A percentile compares a stretch with the other conserved stretches of the same genome.
Conservation (phyloP, 2,113 vertebrate species). For the Phylloscopus whistleri region DNA sequence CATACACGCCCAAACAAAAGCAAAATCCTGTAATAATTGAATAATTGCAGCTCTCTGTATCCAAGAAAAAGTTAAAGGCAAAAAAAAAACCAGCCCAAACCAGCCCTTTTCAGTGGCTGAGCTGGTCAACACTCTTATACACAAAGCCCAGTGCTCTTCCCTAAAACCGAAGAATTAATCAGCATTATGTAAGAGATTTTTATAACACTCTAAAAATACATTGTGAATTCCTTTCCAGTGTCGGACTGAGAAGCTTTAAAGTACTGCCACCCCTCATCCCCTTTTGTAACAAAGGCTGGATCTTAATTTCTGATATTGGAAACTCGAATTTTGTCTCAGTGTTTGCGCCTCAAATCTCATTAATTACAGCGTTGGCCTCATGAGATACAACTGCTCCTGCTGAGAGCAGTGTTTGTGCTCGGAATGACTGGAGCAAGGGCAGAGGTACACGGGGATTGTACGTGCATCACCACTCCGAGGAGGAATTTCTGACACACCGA, state of each 20-base stretch:
- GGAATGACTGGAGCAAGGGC: constrained; percentile 56
- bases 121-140: constrained; percentile 21
- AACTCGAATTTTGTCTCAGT: constrained; percentile 54
- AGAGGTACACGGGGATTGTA: not conserved
- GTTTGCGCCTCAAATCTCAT: constrained; percentile 63
- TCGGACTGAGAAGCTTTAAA: constrained; percentile 53
- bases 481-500: not conserved
- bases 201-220: constrained; percentile 62
- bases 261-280: constrained; percentile 12
- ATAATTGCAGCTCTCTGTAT: constrained; percentile 36
- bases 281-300: constrained; percentile 39
- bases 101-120: constrained; percentile 39
- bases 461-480: not conserved
- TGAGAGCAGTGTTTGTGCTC: constrained; percentile 61
- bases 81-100: not conserved
- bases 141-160: constrained; percentile 56
- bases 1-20: constrained; percentile 65
- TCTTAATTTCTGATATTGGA: constrained; percentile 44
- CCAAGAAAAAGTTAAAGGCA: not conserved
- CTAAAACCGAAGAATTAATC: constrained; percentile 65
- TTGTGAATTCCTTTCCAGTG: constrained; percentile 52
- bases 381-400: constrained; percentile 60
- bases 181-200: constrained; percentile 57
- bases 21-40: constrained; percentile 44
- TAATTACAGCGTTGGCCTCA: constrained; percentile 69